Base-by-base conservation (phyloP, 2,888 invertebrate genomes). In the Dichetophora obliterata region DNA sequence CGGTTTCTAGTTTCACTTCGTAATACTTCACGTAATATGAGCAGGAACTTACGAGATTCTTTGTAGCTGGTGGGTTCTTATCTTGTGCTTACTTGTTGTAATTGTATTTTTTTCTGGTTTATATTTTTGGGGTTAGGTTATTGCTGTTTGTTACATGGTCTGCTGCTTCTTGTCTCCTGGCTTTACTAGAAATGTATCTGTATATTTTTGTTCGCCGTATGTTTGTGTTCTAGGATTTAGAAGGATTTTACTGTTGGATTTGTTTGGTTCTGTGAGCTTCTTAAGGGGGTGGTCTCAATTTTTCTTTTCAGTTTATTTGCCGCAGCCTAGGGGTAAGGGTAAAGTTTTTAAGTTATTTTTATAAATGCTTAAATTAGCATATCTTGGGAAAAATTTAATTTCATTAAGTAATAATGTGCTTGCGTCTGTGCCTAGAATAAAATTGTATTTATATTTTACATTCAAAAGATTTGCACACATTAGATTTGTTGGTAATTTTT, bases 1-100 rank as follows among this genome's bases (percentile, higher is more conserved):
- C 69, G 27, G 69, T 24, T 69, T 27, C 52, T 27, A 54, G 52
- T 69, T 69, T 43, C 31, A 34, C 31, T 34, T n/a, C 69, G 57
- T 54, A 31, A 31, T 54, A 69, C 34, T 52, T 69, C 34, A 31
- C 69, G 31, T 54, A 54, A 54, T 34, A 27, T 69, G 54, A 69
- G 31, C 52, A 34, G 69, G 54, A 63, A 8, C 57, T 59, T 27
- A 43, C 11, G 43, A 43, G 43, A 14, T 43, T 11, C 43, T 43
- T 31, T 43, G 43, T 11, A 43, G 43, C 43, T 37, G 43, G 43
- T 43, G 43, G 43, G 43, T 43, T 43, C 43, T 43, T 43, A 43
- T 43, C 43, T 43, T 6, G 11, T 43, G 3, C 3, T 19, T n/a
- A n/a, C n/a, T 54, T 59, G 24, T 24, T 22, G 57, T 59, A 11